Percentiles rank a stretch among this genome's conserved stretches.
Evolutionary conservation across 2,888 invertebrate genomes (phyloP).

Genomic region (Metallyticus violacea): DNA sequence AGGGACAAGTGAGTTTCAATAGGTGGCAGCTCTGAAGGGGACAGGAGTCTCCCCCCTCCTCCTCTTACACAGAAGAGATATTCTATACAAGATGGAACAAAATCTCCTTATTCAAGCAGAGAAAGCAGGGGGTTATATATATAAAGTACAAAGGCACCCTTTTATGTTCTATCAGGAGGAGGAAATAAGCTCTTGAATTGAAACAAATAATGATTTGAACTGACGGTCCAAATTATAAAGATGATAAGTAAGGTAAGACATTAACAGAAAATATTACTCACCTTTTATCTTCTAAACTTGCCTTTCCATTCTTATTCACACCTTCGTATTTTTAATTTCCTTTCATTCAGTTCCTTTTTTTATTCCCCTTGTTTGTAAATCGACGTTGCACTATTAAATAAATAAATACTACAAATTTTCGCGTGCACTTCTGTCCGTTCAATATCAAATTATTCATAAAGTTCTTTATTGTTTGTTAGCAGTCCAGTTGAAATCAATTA

Average conservation of each 20-base stretch:
- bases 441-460: no score
- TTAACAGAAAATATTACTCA: no score
- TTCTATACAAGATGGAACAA: slow-evolving; percentile 12
- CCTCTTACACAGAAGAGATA: neutral
- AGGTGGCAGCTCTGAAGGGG: neutral
- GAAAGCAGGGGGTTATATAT: neutral
- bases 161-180: neutral
- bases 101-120: neutral
- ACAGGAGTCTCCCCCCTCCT: neutral
- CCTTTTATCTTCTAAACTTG: no score
- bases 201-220: neutral
- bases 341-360: no score
- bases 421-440: no score
- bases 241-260: neutral
- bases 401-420: no score
- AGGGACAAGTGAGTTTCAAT: slow-evolving; percentile 13
- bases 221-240: neutral
- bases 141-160: neutral
- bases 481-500: no score
- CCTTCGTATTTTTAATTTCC: no score
- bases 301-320: no score
- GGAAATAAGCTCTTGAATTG: neutral
- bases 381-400: no score
- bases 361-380: no score
- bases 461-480: no score